These are phyloP conservation scores for Lamellibrachia satsuma DNA, from an alignment of 2,888 invertebrate species.

Conservation along the genomic window DNA sequence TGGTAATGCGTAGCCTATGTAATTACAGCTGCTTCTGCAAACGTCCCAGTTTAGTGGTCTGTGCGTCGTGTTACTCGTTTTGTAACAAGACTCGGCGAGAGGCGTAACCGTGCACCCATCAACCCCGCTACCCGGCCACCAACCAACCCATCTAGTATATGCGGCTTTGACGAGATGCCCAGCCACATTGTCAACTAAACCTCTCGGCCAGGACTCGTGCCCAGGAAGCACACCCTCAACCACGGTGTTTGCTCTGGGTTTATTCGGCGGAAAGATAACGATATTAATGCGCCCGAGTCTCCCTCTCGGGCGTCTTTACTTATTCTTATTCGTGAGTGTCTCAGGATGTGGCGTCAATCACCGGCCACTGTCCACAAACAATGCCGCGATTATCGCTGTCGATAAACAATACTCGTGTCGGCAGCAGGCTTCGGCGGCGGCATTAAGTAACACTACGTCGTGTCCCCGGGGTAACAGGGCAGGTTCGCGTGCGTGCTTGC, in stretches of 20 bases:
- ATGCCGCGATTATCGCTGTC: neutral
- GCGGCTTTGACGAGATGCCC: neutral
- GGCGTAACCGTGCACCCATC: too few species aligned
- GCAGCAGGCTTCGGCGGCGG: too few species aligned
- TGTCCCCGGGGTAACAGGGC: neutral
- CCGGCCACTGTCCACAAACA: neutral
- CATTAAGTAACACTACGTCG: neutral
- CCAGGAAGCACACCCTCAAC: neutral
- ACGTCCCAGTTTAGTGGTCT: too few species aligned
- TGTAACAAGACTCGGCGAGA: too few species aligned
- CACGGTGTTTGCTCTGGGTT: neutral
- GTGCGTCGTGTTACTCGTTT: too few species aligned
- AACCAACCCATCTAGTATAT: neutral
- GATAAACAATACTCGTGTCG: neutral
- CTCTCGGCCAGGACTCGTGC: neutral
- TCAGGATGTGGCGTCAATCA: neutral
- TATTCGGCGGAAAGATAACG: constrained; percentile 13
- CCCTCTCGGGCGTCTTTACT: neutral
- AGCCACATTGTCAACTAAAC: neutral
- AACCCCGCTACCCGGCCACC: too few species aligned
- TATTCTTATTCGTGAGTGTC: neutral
- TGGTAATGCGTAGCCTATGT: too few species aligned
- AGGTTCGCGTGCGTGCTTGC: neutral
- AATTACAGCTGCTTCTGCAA: too few species aligned
- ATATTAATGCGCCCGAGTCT: neutral